phyloP scores from a whole-genome alignment of 2,888 invertebrate species.

The Torymus tubicola region DNA sequence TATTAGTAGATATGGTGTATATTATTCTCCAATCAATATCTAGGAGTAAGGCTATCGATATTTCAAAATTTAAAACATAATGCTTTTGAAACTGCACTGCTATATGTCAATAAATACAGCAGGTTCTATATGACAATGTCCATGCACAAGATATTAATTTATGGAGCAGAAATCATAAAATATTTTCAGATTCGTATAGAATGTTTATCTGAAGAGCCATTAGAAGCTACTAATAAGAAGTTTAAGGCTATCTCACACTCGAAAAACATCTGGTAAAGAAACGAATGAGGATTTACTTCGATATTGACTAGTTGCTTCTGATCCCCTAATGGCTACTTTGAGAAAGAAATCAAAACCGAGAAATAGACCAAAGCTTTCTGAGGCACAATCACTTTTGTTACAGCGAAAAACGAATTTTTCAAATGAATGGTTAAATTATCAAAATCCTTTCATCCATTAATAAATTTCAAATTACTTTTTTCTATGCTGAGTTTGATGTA shows the following conservation, averaged over 20 bases:
- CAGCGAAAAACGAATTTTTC: not conserved
- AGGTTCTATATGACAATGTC: not conserved
- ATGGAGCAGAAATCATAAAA: not conserved
- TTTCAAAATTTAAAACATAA: not conserved
- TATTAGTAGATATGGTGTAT: not conserved
- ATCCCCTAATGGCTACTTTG: constrained; percentile 7
- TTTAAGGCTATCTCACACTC: not conserved
- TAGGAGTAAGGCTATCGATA: not conserved
- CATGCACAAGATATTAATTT: constrained; percentile 1
- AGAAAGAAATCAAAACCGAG: constrained; percentile 2
- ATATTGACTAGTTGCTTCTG: constrained; percentile 3
- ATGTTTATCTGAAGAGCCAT: not conserved
- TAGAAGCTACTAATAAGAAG: constrained; percentile 6
- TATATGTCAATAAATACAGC: not conserved
- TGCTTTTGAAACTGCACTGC: not conserved
- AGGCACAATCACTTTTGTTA: not conserved
- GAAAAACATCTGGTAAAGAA: constrained; percentile 2
- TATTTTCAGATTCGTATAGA: not conserved
- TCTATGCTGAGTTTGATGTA: not conserved
- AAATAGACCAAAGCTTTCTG: not conserved
- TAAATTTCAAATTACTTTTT: not conserved
- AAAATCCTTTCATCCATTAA: not conserved
- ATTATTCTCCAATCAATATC: constrained; percentile 1
- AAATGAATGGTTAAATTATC: not conserved
- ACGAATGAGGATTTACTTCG: constrained; percentile 15